Evolutionary conservation across 2,113 vertebrate species (phyloP).

Genomic region (Pionites leucogaster): DNA sequence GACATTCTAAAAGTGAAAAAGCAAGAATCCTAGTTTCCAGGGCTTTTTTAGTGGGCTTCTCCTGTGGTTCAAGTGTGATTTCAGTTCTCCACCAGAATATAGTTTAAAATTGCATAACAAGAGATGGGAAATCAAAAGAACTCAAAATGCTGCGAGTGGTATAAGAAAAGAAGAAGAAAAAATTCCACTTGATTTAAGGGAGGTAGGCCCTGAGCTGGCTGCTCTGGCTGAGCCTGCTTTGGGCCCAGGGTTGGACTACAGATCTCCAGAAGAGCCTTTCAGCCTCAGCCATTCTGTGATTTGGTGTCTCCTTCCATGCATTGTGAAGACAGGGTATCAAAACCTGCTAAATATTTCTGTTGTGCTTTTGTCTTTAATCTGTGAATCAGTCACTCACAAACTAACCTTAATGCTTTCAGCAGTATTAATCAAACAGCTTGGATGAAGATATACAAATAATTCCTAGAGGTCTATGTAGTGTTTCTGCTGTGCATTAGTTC

Average conservation of each 20-base stretch:
- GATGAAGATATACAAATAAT: not conserved
- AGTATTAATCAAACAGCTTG: not conserved
- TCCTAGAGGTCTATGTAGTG: not conserved
- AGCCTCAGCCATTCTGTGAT: not conserved
- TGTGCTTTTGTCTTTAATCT: not conserved
- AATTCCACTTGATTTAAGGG: not conserved
- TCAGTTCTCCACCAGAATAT: not conserved
- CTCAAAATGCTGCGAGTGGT: not conserved
- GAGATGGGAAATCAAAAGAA: not conserved
- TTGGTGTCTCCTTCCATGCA: rapidly evolving
- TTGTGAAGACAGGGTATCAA: not conserved
- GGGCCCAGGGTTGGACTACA: not conserved
- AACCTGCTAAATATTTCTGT: not conserved
- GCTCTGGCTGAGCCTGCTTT: not conserved
- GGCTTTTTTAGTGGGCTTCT: not conserved
- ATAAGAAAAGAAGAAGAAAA: not conserved
- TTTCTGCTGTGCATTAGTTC: not conserved
- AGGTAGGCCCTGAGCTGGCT: not conserved
- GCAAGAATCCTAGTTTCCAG: not conserved
- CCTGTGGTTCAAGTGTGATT: not conserved
- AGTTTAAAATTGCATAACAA: not conserved
- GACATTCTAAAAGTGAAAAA: not conserved
- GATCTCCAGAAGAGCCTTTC: not conserved
- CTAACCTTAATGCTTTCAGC: not conserved
- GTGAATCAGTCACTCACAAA: not conserved